phyloP scores from a whole-genome alignment of 2,113 vertebrate genomes.

The Asarcornis scutulata region DNA sequence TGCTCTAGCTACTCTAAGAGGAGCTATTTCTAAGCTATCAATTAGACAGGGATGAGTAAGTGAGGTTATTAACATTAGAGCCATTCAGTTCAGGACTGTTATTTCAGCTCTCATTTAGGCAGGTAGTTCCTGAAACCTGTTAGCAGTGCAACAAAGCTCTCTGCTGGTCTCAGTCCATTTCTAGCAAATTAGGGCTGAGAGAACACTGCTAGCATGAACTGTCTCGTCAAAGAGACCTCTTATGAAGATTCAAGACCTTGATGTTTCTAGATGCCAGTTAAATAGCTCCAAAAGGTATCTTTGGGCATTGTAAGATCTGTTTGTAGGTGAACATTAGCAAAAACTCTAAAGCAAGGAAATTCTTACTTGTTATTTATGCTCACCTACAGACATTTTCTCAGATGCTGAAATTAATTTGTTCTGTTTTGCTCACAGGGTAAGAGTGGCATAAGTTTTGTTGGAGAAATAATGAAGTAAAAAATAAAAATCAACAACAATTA shows the following conservation, averaged over 20 bases:
- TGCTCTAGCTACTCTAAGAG: not conserved
- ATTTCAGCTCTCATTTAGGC: not conserved
- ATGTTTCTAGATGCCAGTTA: not conserved
- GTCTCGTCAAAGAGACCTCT: not conserved
- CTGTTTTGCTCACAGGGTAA: not conserved
- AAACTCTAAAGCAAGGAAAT: rapidly evolving
- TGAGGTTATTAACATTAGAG: not conserved
- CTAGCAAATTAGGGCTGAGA: not conserved
- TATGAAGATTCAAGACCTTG: not conserved
- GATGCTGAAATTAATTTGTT: conserved; percentile 19
- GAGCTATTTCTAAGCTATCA: conserved; percentile 2
- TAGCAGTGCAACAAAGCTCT: not conserved
- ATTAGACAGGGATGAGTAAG: conserved; percentile 12
- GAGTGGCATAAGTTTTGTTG: not conserved
- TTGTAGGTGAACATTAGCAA: not conserved
- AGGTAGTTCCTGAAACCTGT: not conserved
- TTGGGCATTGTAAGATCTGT: not conserved
- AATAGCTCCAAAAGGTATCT: not conserved
- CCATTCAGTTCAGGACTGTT: not conserved
- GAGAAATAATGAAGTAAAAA: conserved; percentile 45
- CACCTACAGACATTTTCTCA: not conserved
- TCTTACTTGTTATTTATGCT: not conserved
- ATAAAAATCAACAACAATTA: conserved; percentile 33
- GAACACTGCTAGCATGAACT: not conserved
- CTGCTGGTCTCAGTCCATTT: not conserved